Percentiles rank a stretch among this genome's conserved stretches.
Conservation (phyloP, 2,888 invertebrate genomes). For the Timema podura region DNA sequence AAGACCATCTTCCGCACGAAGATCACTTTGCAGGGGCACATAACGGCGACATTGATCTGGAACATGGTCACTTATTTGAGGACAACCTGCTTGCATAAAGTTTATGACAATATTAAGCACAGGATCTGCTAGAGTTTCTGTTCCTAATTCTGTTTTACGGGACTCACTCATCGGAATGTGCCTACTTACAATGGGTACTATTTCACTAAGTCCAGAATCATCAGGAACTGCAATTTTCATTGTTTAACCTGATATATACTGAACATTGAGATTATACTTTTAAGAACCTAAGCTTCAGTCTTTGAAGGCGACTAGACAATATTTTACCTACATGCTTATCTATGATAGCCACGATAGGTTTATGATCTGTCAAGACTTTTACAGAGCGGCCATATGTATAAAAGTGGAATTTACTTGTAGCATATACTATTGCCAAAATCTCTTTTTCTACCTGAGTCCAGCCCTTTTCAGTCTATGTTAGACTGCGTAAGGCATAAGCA, state of each 20-base stretch:
- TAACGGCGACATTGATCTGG: not conserved
- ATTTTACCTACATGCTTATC: too few species aligned
- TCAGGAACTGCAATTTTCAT: not conserved
- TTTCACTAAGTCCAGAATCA: not conserved
- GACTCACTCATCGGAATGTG: not conserved
- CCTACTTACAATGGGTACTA: not conserved
- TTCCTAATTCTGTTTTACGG: not conserved
- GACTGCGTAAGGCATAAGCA: conserved; percentile 39
- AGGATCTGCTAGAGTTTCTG: not conserved
- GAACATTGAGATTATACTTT: not conserved
- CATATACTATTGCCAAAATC: conserved; percentile 26
- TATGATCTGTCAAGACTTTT: conserved; percentile 18
- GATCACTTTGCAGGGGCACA: too few species aligned
- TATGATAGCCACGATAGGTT: conserved; percentile 8
- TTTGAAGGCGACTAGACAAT: not conserved
- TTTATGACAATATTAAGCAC: not conserved
- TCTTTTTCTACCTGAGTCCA: conserved; percentile 39
- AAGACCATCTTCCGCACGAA: too few species aligned
- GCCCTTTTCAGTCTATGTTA: conserved; percentile 35
- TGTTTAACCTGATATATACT: not conserved
- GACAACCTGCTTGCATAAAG: too few species aligned
- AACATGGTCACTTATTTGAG: not conserved
- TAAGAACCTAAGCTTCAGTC: not conserved
- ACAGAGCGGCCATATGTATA: conserved; percentile 13
- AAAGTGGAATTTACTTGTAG: conserved; percentile 14